phyloP scores from a whole-genome alignment of 2,797 vertebrate genomes.

The Furcifer pardalis region DNA sequence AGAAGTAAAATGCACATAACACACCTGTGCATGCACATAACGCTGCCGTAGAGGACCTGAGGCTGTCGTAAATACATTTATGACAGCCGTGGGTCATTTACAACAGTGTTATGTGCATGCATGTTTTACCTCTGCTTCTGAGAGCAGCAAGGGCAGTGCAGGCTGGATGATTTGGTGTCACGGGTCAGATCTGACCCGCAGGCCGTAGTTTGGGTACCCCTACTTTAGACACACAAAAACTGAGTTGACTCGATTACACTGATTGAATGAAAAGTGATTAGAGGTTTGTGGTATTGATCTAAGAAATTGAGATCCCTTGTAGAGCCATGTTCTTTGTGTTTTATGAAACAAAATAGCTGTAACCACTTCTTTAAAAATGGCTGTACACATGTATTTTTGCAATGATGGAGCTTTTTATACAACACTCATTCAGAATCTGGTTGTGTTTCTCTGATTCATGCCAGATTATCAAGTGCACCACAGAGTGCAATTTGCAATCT shows the following conservation, averaged over 20 bases:
- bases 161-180: too few species aligned
- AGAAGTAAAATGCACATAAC: too few species aligned
- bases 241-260: neutral
- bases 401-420: neutral
- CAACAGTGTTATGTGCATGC: too few species aligned
- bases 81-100: too few species aligned
- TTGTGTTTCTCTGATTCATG: neutral
- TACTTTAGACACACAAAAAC: too few species aligned
- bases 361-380: neutral
- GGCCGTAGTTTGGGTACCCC: too few species aligned
- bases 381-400: neutral
- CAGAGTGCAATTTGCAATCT: neutral
- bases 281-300: neutral
- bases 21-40: too few species aligned
- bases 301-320: neutral
- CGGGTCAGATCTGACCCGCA: too few species aligned
- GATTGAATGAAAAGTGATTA: neutral
- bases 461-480: neutral
- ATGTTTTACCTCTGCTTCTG: too few species aligned
- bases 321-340: neutral
- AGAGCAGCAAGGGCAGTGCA: too few species aligned
- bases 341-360: neutral
- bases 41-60: too few species aligned
- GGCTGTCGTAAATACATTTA: too few species aligned
- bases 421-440: neutral